A percentile compares a stretch with the other conserved stretches of the same genome.
phyloP scores from a whole-genome alignment of 2,113 vertebrate genomes.

The Crotalus horridus region DNA sequence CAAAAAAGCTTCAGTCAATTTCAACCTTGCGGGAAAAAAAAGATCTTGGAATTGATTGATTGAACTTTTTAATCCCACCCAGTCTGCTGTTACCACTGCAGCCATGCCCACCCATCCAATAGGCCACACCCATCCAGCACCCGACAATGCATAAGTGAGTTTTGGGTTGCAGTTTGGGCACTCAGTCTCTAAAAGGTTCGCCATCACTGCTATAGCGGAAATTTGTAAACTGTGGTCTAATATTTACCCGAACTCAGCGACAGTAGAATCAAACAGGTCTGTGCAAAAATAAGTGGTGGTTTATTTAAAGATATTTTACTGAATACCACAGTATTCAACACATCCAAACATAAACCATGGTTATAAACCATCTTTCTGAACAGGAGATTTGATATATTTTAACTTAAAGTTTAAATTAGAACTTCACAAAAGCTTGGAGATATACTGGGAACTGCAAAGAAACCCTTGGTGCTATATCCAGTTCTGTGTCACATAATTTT shows the following conservation, averaged over 20 bases:
- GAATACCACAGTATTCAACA: background rate
- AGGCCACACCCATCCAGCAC: too few species aligned
- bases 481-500: background rate
- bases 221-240: background rate
- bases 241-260: background rate
- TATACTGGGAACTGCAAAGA: background rate
- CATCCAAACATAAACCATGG: background rate
- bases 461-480: background rate
- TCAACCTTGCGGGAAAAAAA: too few species aligned
- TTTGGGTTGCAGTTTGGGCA: too few species aligned
- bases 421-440: background rate
- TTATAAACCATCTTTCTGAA: background rate
- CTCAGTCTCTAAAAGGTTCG: too few species aligned
- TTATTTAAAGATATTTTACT: background rate
- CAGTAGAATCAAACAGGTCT: background rate
- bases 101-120: too few species aligned
- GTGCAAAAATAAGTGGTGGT: background rate
- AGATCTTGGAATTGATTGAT: too few species aligned
- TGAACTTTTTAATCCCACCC: too few species aligned
- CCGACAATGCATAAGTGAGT: too few species aligned
- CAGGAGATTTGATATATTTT: background rate
- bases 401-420: background rate
- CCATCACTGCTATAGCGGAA: background rate
- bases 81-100: too few species aligned
- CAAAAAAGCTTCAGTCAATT: too few species aligned